phyloP scores from a whole-genome alignment of 1,140 invertebrate genomes.

The Ruditapes philippinarum region DNA sequence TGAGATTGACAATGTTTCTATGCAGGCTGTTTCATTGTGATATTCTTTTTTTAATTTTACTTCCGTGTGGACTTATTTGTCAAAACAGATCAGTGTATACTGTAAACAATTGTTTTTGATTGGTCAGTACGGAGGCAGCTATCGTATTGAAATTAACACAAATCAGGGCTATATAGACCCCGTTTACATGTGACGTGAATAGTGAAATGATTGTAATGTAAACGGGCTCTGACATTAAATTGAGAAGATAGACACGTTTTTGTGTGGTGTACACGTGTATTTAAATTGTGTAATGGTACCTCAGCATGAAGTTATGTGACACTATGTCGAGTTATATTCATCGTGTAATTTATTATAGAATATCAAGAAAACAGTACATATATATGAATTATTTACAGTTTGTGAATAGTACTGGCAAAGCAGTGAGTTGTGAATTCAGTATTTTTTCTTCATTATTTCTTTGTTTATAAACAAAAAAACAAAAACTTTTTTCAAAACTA shows the following conservation, averaged over 20 bases:
- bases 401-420: no score
- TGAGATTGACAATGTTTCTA: constrained; percentile 11
- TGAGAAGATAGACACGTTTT: not conserved
- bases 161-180: constrained; percentile 13
- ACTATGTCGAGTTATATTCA: not conserved
- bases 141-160: constrained; percentile 15
- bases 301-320: not conserved
- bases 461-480: no score
- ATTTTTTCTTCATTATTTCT: no score
- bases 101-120: not conserved
- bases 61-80: constrained; percentile 23
- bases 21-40: constrained; percentile 45
- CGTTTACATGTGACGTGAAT: not conserved
- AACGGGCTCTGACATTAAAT: not conserved
- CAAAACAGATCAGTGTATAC: not conserved
- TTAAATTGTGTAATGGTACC: not conserved
- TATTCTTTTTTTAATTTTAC: constrained; percentile 47
- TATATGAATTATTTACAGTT: no score
- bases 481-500: no score
- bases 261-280: not conserved
- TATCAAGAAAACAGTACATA: not conserved
- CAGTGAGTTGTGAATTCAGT: no score
- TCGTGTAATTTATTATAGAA: not conserved
- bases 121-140: constrained; percentile 37
- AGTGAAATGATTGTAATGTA: not conserved